Percentiles rank a stretch among this genome's conserved stretches.
phyloP scores from a whole-genome alignment of 2,888 invertebrate species.

The Pachliopta kotzebuea region DNA sequence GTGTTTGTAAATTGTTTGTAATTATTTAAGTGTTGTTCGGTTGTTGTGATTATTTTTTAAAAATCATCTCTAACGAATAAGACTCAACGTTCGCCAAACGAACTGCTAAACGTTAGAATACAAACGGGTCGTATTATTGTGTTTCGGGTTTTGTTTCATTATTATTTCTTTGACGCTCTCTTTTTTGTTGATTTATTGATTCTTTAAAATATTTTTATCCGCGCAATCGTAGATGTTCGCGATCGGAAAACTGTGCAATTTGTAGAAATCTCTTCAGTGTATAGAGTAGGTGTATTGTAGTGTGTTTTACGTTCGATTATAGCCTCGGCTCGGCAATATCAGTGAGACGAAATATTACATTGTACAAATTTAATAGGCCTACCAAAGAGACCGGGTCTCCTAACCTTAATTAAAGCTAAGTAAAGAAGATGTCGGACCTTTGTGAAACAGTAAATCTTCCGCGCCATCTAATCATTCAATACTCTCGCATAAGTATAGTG shows the following conservation, averaged over 20 bases:
- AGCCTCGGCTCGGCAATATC: constrained; percentile 54
- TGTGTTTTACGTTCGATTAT: constrained; percentile 63
- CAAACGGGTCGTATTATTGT: constrained; percentile 80
- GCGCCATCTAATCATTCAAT: constrained; percentile 76
- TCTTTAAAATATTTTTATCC: constrained; percentile 71
- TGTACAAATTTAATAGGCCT: constrained; percentile 81
- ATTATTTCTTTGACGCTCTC: constrained; percentile 33
- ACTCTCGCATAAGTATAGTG: constrained; percentile 79
- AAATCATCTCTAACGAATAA: constrained; percentile 61
- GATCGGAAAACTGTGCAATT: constrained; percentile 80
- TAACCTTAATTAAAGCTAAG: constrained; percentile 75
- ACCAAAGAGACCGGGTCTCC: constrained; percentile 82
- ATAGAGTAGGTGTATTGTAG: constrained; percentile 77
- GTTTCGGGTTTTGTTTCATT: constrained; percentile 66
- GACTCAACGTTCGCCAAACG: constrained; percentile 72
- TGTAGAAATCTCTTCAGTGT: constrained; percentile 80
- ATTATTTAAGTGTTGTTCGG: constrained; percentile 80
- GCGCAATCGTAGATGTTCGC: constrained; percentile 75
- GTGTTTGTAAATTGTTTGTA: constrained; percentile 79
- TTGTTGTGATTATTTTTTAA: constrained; percentile 79
- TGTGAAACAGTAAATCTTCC: constrained; percentile 66
- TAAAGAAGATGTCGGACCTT: constrained; percentile 67
- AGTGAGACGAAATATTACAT: constrained; percentile 71
- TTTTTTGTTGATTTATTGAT: constrained; percentile 75
- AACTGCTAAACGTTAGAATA: constrained; percentile 77